Evolutionary conservation across 2,797 vertebrate species (phyloP).

Genomic region (Echiichthys vipera): DNA sequence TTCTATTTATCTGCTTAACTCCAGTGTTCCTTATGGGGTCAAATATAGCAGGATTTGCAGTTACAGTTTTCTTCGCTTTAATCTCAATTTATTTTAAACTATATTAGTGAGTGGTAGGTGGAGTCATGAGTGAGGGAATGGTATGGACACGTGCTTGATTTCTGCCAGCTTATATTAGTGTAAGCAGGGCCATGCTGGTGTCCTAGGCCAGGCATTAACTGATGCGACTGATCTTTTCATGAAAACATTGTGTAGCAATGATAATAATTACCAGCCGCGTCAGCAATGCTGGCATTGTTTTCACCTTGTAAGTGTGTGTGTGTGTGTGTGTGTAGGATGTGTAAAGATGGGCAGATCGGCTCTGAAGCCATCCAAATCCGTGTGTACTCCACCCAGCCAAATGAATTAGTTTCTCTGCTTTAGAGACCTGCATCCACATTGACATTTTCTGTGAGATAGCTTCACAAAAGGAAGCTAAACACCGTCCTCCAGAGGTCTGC

Average conservation of each 20-base stretch:
- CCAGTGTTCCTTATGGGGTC: conserved; percentile 17
- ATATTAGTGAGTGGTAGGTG: background rate
- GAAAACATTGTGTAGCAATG: background rate
- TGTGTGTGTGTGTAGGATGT: no score
- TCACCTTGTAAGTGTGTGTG: no score
- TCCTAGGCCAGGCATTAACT: background rate
- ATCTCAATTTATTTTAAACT: conserved; percentile 22
- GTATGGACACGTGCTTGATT: background rate
- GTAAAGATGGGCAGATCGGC: no score
- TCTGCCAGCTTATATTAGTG: background rate
- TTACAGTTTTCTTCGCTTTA: conserved; percentile 24
- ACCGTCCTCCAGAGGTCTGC: no score
- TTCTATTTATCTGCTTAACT: conserved; percentile 61
- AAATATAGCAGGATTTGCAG: conserved; percentile 2
- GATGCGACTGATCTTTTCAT: background rate
- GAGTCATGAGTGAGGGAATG: background rate
- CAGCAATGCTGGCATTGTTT: no score
- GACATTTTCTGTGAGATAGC: no score
- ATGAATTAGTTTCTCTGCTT: no score
- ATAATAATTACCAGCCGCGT: no score
- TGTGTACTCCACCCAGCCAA: no score
- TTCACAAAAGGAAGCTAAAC: no score
- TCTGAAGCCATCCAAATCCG: no score
- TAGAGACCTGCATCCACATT: no score
- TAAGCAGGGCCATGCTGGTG: background rate